Evolutionary conservation across 2,797 vertebrate species (phyloP).

Genomic region (Leontocebus nigricollis): DNA sequence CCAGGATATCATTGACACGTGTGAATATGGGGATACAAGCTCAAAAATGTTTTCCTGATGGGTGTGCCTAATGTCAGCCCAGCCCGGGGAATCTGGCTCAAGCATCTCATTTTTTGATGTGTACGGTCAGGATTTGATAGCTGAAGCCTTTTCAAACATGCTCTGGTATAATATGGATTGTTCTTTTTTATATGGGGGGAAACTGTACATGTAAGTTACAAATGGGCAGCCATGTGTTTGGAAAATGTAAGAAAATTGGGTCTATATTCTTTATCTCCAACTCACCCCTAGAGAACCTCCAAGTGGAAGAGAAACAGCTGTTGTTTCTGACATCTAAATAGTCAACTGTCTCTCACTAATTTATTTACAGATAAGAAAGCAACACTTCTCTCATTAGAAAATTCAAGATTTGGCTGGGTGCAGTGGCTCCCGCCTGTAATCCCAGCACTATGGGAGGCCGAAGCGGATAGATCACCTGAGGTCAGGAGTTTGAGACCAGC

Average conservation of each 20-base stretch:
- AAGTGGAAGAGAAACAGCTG: background rate
- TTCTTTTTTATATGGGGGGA: background rate
- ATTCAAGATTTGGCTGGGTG: background rate
- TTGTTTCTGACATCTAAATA: background rate
- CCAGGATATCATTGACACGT: background rate
- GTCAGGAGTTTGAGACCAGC: too few relatives aligned
- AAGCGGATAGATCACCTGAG: too few relatives aligned
- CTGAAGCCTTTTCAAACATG: background rate
- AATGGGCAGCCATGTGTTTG: background rate
- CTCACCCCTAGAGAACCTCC: too few relatives aligned
- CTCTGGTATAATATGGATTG: background rate
- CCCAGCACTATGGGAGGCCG: background rate
- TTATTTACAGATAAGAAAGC: background rate
- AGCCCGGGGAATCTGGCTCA: background rate
- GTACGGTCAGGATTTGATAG: background rate
- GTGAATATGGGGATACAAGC: background rate
- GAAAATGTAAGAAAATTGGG: background rate
- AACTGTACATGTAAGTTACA: background rate
- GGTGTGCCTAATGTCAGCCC: background rate
- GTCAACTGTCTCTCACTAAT: background rate
- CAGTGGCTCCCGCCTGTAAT: too few relatives aligned
- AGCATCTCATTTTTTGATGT: background rate
- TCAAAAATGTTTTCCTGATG: background rate
- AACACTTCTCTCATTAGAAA: background rate
- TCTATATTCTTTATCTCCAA: background rate